Evolutionary conservation across 1,140 invertebrate genomes (phyloP), one percentile per base, ranked within the genome.

Genomic region (Sarcophaga peregrina): DNA sequence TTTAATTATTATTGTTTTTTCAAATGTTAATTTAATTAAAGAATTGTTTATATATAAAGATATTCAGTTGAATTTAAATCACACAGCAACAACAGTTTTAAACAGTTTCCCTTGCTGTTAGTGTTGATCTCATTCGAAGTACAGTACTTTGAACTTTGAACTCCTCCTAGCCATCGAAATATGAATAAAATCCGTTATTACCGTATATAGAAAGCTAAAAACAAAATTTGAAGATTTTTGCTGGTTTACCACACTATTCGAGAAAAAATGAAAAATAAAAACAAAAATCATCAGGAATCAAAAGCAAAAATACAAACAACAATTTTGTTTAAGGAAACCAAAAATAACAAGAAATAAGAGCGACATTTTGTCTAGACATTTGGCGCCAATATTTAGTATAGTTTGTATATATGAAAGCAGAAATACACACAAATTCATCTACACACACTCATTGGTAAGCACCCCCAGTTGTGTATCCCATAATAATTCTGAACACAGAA

Each of bases 351-450:
- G 25, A 37, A 37, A 37, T 4, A 37, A 47, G 20, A 25, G 72
- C 83, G 83, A 50, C 83, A 82, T 20, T 45, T 62, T 83, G 83
- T 83, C 83, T 83, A 83, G 83, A 83, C 83, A 81, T 45, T 72
- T 83, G 83, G 80, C 80, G 83, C 83, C 83, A 83, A 20, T 45
- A 46, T 50, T 9, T 75, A 20, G 8, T 37, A 37, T 47, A 72
- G 54, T 45, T 54, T 78, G 75, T 78, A 10, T 20, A 20, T 78
- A 17, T 20, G 20, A 25, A 13, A 48, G 46, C 50, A 20, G 13
- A 48, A 76, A 58, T 13, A 11, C 54, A 58, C 13, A 58, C 54
- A 58, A n/a, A n/a, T n/a, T n/a, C n/a, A n/a, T n/a, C n/a, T n/a
- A n/a, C n/a, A 11, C 54, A 58, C 13, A 58, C 54, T 15, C 17